Base-by-base conservation (phyloP, 1,140 invertebrate genomes). In the Dendrolimus kikuchii region DNA sequence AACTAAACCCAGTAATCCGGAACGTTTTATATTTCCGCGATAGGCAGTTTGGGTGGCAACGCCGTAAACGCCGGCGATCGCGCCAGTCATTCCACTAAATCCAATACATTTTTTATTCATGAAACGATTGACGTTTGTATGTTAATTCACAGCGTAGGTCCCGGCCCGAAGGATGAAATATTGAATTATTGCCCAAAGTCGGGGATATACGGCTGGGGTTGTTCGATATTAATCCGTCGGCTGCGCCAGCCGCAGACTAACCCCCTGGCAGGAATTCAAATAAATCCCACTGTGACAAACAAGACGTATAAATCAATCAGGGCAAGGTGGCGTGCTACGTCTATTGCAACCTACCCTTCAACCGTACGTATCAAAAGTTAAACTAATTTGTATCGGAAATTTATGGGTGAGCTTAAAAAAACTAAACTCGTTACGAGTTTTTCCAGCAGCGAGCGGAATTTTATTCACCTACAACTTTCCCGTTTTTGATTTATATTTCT, bases 221-320 rank as follows among this genome's bases (percentile, higher is more conserved):
- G 71, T 66, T 64, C 74, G 69, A 79, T 83, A 85, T 82, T 82
- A 82, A 83, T 83, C 80, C 79, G 64, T 64, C 63, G 69, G 71
- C 72, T 71, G 64, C 64, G 70, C 68, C 62, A 59, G 63, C 68
- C 23, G 23, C 23, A 23, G 23, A 23, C 23, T 23, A 23, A 23
- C 23, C 3, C 23, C 59, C 75, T 85, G 83, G 81, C 83, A 81
- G 79, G 84, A 87, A 86, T 87, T 88, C 87, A 88, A 88, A 88
- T 88, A 88, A 88, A 87, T 88, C 82, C 64, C 62, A 63, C 68
- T 70, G 81, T 87, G 86, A 88, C 87, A 88, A 88, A 88, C 87
- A 88, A 88, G 79, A 86, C 75, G 77, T 77, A 88, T 88, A 88
- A 88, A 88, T 88, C 87, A 88, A 88, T 88, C 87, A 87, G 39